Conservation (phyloP, 1,140 invertebrate species). For the Lineus longissimus region DNA sequence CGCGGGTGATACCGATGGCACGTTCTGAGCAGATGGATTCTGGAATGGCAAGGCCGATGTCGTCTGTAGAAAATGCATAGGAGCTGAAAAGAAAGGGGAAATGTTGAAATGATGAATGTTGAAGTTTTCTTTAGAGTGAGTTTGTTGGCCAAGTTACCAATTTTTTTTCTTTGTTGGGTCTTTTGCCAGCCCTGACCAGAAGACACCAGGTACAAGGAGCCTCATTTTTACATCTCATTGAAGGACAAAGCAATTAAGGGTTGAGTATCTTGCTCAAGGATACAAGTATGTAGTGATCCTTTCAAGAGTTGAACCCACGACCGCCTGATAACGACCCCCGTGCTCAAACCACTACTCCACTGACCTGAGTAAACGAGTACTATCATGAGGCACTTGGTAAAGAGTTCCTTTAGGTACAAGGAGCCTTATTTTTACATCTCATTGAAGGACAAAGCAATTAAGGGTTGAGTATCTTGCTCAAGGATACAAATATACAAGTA, state of each 20-base stretch:
- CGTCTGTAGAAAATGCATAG: slow-evolving; percentile 73
- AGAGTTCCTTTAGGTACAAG: slow-evolving; percentile 63
- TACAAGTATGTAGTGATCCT: neutral
- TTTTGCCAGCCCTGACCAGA: neutral
- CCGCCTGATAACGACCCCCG: neutral
- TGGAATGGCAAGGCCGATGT: slow-evolving; percentile 87
- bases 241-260: neutral
- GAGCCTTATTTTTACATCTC: neutral
- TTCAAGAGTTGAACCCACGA: neutral
- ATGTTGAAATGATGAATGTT: neutral
- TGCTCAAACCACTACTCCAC: slow-evolving; percentile 31
- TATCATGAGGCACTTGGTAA: slow-evolving; percentile 79
- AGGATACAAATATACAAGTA: neutral
- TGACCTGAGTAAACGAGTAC: slow-evolving; percentile 88
- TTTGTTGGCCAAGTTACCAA: neutral
- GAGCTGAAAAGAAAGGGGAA: slow-evolving; percentile 63
- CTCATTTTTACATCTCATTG: neutral
- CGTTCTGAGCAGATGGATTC: slow-evolving; percentile 85
- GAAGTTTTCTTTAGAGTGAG: neutral
- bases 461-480: no score
- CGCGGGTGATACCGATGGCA: slow-evolving; percentile 83
- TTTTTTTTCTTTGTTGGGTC: neutral
- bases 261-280: no score
- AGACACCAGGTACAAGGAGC: neutral
- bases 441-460: neutral